phyloP scores from a whole-genome alignment of 2,888 invertebrate species.

The Flabesymbios commensalis region DNA sequence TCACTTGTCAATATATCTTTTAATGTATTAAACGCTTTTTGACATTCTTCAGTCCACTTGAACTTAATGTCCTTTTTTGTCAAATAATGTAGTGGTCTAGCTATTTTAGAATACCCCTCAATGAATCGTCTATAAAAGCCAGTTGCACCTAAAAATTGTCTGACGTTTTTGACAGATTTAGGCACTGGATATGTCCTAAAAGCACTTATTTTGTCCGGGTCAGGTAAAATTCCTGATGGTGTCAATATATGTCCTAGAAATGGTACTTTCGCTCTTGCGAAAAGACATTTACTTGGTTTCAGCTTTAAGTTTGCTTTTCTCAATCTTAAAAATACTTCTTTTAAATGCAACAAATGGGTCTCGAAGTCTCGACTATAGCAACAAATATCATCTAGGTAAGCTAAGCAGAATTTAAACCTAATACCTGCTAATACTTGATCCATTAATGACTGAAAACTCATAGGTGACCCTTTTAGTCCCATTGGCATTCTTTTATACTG shows the following conservation, averaged over 20 bases:
- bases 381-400: not conserved
- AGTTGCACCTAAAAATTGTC: not conserved
- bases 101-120: not conserved
- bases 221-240: not conserved
- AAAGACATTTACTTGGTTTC: not conserved
- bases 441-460: not conserved
- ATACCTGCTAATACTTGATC: not conserved
- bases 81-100: not conserved
- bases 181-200: not conserved
- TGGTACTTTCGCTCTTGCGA: not conserved
- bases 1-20: not conserved
- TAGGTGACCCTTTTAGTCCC: not conserved
- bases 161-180: not conserved
- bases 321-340: not conserved
- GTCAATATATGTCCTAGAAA: not conserved
- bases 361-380: not conserved
- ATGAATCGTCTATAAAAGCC: not conserved
- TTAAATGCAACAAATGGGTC: not conserved
- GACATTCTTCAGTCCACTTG: not conserved
- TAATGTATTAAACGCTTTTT: not conserved
- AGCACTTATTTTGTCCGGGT: not conserved
- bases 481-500: not conserved
- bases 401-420: not conserved
- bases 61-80: not conserved
- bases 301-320: not conserved